These are phyloP conservation scores for Folsomia candida DNA, from an alignment of 2,888 invertebrate species.

Conservation along the genomic window DNA sequence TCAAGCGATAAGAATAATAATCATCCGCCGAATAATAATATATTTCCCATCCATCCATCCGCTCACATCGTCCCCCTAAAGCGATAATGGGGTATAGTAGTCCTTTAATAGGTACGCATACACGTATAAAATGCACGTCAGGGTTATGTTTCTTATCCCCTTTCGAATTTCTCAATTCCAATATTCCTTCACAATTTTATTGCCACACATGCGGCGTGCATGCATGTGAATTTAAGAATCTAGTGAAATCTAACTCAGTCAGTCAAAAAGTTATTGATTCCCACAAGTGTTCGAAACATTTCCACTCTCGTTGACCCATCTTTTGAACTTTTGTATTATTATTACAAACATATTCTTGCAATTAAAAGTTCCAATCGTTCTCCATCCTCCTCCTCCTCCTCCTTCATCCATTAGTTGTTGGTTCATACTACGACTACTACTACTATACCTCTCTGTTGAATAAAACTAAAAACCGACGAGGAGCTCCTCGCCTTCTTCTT, in stretches of 20 bases:
- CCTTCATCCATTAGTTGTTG: background rate
- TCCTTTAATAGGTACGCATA: too few relatives aligned
- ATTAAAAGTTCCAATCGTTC: background rate
- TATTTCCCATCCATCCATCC: background rate
- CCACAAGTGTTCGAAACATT: background rate
- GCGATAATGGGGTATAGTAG: too few relatives aligned
- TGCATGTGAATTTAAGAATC: too few relatives aligned
- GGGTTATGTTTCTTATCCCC: too few relatives aligned
- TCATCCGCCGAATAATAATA: background rate
- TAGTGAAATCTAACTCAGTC: too few relatives aligned
- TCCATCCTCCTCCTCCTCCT: background rate
- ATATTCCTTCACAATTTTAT: too few relatives aligned
- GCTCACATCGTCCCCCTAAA: too few relatives aligned
- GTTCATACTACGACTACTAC: too few relatives aligned
- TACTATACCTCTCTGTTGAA: background rate
- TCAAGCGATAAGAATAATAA: background rate
- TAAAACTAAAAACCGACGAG: background rate
- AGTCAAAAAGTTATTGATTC: too few relatives aligned
- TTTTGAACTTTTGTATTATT: background rate
- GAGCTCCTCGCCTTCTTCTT: background rate
- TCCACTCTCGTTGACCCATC: background rate
- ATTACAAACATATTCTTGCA: background rate
- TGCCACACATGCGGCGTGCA: too few relatives aligned
- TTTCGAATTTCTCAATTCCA: too few relatives aligned
- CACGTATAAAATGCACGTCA: too few relatives aligned